Base-by-base conservation (phyloP, 2,113 vertebrate genomes). In the Salminus brasiliensis region DNA sequence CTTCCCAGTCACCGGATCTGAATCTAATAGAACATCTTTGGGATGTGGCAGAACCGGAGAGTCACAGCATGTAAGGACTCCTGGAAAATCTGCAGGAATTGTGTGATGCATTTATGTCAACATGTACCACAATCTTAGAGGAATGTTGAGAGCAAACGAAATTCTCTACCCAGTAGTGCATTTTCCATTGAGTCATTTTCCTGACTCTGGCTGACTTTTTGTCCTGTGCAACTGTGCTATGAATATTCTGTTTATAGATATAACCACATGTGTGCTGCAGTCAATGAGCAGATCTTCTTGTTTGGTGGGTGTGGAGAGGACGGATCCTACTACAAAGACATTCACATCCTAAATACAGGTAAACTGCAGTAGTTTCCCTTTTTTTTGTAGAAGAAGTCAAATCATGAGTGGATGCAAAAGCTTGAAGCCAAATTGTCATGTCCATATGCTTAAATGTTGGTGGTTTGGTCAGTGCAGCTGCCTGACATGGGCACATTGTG, bases 281-380 rank as follows among this genome's bases (percentile, higher is more conserved):
- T 91, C 10, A 88, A 83, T 76, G 83, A 92, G 82, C 89, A 91
- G 77, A 84, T 92, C 76, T 95, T 93, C 76, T 83, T 89, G 86
- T 93, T 89, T 79, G 90, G 89, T 41, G 91, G 88, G 15, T 89
- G 80, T 78, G 89, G 88, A 69, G 76, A 34, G 34, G 79, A 83
- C 65, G 86, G 85, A 81, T 70, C 81, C 10, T 92, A 87, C 36
- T 87, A 84, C 85, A 89, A 85, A 82, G 89, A 93, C 82, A 18
- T 91, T 0, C 81, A 88, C 47, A 39, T 91, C 41, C 82, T 94
- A 52, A 91, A 89, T 80, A 93, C 92, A 89, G 89, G 90, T 94
- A 87, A 39, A 76, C 30, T 67, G 2, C 45, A 30, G 60, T 45
- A 12, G 5, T 2, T 2, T 30, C 13, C 2, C 4, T 5, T 18